Percentiles rank a stretch among this genome's conserved stretches.
Evolutionary conservation across 2,113 vertebrate genomes (phyloP).

Genomic region (Callopanchax toddi): DNA sequence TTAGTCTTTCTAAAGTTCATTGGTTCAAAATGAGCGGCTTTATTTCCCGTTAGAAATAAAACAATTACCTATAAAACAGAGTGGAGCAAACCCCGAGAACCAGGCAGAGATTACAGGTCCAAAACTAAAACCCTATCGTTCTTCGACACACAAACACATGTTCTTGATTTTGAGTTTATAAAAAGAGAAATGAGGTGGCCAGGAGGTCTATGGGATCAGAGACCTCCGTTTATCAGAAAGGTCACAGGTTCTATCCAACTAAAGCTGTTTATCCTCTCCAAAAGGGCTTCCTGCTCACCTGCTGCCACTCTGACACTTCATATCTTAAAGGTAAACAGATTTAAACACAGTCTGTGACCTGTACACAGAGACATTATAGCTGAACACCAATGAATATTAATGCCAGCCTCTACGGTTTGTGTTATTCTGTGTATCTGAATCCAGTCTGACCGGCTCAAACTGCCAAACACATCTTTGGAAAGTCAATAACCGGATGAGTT

Average conservation of each 20-base stretch:
- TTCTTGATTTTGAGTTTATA: neutral
- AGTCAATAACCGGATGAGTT: slow-evolving; percentile 7
- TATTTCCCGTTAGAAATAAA: too few relatives aligned
- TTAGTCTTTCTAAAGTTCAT: too few relatives aligned
- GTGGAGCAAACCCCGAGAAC: too few relatives aligned
- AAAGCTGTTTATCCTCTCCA: slow-evolving; percentile 47
- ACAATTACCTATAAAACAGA: too few relatives aligned
- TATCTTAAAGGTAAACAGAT: slow-evolving; percentile 25
- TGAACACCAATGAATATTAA: slow-evolving; percentile 1
- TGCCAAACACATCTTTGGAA: slow-evolving; percentile 32
- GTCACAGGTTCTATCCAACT: slow-evolving; percentile 43
- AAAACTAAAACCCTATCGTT: neutral
- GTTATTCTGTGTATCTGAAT: slow-evolving; percentile 11
- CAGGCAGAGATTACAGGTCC: neutral
- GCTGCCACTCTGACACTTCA: slow-evolving; percentile 25
- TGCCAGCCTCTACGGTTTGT: neutral
- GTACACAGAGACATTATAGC: neutral
- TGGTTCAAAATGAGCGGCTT: too few relatives aligned
- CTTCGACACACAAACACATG: neutral
- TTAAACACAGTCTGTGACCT: neutral
- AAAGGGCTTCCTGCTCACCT: slow-evolving; percentile 25
- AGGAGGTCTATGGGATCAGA: slow-evolving; percentile 27
- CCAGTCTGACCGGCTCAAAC: slow-evolving; percentile 1
- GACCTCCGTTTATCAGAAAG: slow-evolving; percentile 55
- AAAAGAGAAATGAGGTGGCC: slow-evolving; percentile 22